phyloP scores from a whole-genome alignment of 1,140 invertebrate genomes.

The Drosophila tristis region DNA sequence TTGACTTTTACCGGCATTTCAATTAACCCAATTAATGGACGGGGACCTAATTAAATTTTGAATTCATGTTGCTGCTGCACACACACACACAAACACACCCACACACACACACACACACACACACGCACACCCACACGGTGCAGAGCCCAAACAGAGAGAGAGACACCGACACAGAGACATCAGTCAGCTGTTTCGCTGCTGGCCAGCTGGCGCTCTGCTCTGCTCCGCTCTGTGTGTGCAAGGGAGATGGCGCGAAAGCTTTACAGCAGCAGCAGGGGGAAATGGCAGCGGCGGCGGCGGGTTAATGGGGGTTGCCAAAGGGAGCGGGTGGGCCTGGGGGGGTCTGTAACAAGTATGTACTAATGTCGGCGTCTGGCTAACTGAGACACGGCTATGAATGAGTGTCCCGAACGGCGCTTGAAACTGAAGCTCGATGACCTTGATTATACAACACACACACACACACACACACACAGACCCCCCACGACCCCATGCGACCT shows the following conservation, averaged over 20 bases:
- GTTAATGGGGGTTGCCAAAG: constrained; percentile 4
- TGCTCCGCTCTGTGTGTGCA: constrained; percentile 18
- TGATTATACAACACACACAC: constrained; percentile 71
- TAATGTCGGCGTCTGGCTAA: constrained; percentile 79
- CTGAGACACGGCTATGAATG: constrained; percentile 73
- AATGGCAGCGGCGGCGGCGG: background rate
- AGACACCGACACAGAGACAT: constrained; percentile 38
- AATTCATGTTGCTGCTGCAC: constrained; percentile 67
- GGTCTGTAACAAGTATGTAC: constrained; percentile 61
- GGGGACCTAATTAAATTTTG: constrained; percentile 84
- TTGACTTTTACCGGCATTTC: constrained; percentile 83
- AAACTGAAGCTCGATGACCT: constrained; percentile 73
- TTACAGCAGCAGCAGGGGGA: constrained; percentile 19
- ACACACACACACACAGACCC: background rate
- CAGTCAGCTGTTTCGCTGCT: constrained; percentile 74
- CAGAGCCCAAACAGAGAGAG: constrained; percentile 9
- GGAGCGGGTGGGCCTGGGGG: background rate
- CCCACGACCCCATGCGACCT: background rate
- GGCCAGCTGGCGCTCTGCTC: constrained; percentile 55
- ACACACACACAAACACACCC: constrained; percentile 23
- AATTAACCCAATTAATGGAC: constrained; percentile 84
- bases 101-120: constrained; percentile 22
- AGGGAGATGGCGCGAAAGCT: constrained; percentile 72
- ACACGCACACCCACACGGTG: constrained; percentile 5
- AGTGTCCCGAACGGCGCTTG: constrained; percentile 40